A percentile compares a stretch with the other conserved stretches of the same genome.
phyloP scores from a whole-genome alignment of 2,888 invertebrate species.

The Cosmopolites sordidus region DNA sequence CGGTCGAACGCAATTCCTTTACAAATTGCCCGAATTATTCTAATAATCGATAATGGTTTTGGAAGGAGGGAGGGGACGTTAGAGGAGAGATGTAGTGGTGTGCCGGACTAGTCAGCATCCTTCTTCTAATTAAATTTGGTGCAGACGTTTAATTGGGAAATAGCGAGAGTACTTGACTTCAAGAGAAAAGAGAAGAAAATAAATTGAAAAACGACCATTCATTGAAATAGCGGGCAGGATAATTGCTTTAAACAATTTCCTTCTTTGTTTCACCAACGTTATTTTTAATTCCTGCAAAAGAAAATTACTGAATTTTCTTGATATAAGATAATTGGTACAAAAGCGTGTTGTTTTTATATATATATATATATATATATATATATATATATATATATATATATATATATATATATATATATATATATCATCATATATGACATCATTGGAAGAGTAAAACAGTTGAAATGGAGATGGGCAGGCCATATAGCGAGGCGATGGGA shows the following conservation, averaged over 20 bases:
- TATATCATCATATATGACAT: too few species aligned
- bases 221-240: neutral
- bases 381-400: too few species aligned
- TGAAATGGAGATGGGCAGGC: too few species aligned
- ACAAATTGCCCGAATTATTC: constrained; percentile 18
- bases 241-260: neutral
- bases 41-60: constrained; percentile 12
- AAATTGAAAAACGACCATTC: neutral
- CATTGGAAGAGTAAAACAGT: too few species aligned
- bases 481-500: too few species aligned
- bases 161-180: neutral
- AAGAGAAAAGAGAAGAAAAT: neutral
- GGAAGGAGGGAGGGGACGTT: neutral
- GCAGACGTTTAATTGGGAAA: neutral
- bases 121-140: constrained; percentile 1
- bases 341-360: too few species aligned
- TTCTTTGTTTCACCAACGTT: too few species aligned
- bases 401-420: too few species aligned
- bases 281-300: too few species aligned
- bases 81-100: neutral
- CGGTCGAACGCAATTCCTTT: constrained; percentile 18
- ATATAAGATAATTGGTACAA: too few species aligned
- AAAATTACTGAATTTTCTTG: too few species aligned
- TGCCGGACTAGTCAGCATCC: neutral
- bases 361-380: too few species aligned